Base-by-base conservation (phyloP, 2,888 invertebrate genomes). In the Himalopsyche tibetana region DNA sequence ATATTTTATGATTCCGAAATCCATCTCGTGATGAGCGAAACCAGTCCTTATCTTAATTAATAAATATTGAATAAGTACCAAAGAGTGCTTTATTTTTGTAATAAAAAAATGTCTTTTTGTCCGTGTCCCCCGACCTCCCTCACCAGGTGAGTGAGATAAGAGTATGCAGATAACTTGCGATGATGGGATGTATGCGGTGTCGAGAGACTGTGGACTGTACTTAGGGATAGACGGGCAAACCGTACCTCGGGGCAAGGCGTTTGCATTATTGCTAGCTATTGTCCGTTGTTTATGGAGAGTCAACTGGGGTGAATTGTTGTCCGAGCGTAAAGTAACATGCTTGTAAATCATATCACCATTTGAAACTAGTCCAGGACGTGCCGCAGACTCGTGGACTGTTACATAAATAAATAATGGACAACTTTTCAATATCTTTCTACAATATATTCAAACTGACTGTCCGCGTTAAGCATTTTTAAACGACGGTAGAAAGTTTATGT, bases 111-210 rank as follows among this genome's bases (percentile, higher is more conserved):
- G 9, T 45, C 3, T 1, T 5, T 45, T 45, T 45, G 45, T 8
- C 45, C 19, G 8, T 63, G n/a, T 63, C 28, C 28, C 63, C 63
- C 63, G 19, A 15, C 19, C 28, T 63, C n/a, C 63, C 63, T 19
- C 6, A 4, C 63, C 63, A 63, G 63, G 63, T 63, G 63, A 63
- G 63, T 63, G 63, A 63, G 63, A 63, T 63, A 63, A 63, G 63
- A 63, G 63, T 63, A 63, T 63, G 63, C 63, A 63, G 63, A 63
- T 63, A 63, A 19, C 63, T 63, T 19, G 63, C 19, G 63, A 63
- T 63, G 63, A 63, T 63, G 28, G 63, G 63, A 63, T 63, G 63
- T 63, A 63, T 63, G 63, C 63, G 28, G 63, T 63, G 63, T 63
- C 63, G 63, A 63, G 19, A n/a, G 63, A 19, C 63, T 63, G 63